Evolutionary conservation across 2,113 vertebrate genomes (phyloP).

Genomic region (Microcebus ravelobensis): DNA sequence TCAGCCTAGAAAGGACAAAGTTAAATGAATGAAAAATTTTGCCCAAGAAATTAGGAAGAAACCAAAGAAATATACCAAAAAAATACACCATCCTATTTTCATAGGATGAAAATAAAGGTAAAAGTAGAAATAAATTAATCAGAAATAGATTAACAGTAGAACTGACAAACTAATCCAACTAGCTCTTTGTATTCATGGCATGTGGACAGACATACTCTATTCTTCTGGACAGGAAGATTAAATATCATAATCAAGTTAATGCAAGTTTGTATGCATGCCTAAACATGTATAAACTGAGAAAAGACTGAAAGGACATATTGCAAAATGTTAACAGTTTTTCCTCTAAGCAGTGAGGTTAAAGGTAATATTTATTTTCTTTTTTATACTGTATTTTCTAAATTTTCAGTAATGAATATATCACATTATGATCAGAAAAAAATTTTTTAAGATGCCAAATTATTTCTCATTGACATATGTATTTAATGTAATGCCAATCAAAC

Average conservation of each 20-base stretch:
- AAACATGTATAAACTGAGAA: not conserved
- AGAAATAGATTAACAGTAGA: not conserved
- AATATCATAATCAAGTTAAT: not conserved
- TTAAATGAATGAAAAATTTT: not conserved
- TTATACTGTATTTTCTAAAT: not conserved
- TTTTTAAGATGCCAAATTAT: conserved; percentile 29
- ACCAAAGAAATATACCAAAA: not conserved
- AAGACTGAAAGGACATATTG: not conserved
- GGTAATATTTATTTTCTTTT: not conserved
- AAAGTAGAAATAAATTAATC: not conserved
- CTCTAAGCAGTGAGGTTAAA: not conserved
- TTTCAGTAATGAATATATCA: not conserved
- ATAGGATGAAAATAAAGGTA: not conserved
- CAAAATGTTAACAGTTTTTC: not conserved
- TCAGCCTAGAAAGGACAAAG: conserved; percentile 8
- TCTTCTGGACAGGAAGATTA: not conserved
- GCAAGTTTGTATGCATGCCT: not conserved
- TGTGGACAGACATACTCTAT: not conserved
- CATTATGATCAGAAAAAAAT: not conserved
- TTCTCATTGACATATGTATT: not conserved
- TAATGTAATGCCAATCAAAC: not conserved
- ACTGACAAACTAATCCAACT: not conserved
- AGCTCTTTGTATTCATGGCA: not conserved
- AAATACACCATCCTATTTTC: not conserved
- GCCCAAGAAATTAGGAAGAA: not conserved